Evolutionary conservation across 2,888 invertebrate species (phyloP), one percentile per base, ranked within the genome.

Genomic region (Ceriagrion tenellum): DNA sequence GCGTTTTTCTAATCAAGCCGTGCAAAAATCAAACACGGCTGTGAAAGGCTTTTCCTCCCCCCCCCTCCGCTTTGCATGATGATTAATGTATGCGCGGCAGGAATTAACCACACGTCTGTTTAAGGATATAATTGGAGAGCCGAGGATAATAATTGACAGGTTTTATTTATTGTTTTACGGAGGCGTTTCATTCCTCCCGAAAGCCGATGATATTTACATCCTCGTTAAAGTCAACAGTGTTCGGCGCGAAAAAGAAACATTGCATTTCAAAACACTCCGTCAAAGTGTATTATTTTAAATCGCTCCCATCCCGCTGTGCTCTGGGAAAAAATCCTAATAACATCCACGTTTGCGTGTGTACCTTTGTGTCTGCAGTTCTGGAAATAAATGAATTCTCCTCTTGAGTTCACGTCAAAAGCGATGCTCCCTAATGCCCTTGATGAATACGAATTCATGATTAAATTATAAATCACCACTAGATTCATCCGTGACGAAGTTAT

Each of bases 71-170:
- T 26, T 8, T n/a, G 69, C 10, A 69, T 69, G 26, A n/a, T 69
- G 69, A 69, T 69, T 23, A 26, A 69, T 69, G 69, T 26, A 69
- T 10, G n/a, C 47, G 47, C 69, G n/a, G 69, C 59, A 26, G 69
- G n/a, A 69, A 69, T 69, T 69, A 69, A 69, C 69, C 69, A 26
- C n/a, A 10, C n/a, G n/a, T 69, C 69, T 69, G 69, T 23, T 69
- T 69, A 69, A 69, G 69, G 69, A 69, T 69, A 69, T 69, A 69
- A 69, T 69, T 69, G 69, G 69, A 69, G n/a, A n/a, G 69, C 69
- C 59, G 59, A 59, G 69, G n/a, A 69, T 69, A n/a, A 69, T 69
- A 69, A 69, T 69, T 69, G 69, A 69, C 69, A 47, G 47, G 69
- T n/a, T 23, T 69, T 69, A 69, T 69, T 69, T 69, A 69, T 69